These are phyloP conservation scores for Threskiornis aethiopicus DNA, from an alignment of 2,797 vertebrate species.

Conservation along the genomic window DNA sequence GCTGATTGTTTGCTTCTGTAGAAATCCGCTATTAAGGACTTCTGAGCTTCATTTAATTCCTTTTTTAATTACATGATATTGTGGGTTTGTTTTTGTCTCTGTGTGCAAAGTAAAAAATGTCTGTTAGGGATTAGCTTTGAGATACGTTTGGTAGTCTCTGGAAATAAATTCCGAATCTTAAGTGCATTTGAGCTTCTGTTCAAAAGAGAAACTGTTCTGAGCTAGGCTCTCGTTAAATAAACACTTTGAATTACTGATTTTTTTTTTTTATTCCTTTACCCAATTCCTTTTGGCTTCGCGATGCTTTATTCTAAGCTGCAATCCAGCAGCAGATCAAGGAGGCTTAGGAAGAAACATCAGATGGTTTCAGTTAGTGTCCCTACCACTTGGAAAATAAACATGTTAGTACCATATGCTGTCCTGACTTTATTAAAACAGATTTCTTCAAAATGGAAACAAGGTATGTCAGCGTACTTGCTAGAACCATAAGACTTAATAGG, in stretches of 20 bases:
- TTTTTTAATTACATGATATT: conserved; percentile 45
- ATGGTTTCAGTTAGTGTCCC: conserved; percentile 42
- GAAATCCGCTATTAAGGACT: conserved; percentile 46
- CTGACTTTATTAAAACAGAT: conserved; percentile 20
- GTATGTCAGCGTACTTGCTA: neutral
- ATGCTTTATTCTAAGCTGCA: conserved; percentile 53
- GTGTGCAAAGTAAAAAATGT: neutral
- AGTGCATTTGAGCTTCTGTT: neutral
- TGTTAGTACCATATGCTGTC: conserved; percentile 33
- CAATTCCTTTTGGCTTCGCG: neutral
- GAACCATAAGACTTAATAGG: neutral
- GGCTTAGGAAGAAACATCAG: conserved; percentile 64
- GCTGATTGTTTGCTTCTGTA: conserved; percentile 5
- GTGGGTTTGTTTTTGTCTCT: neutral
- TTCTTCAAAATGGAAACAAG: neutral
- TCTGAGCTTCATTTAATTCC: conserved; percentile 60
- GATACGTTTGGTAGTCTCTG: neutral
- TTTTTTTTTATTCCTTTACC: neutral
- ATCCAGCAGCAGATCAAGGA: conserved; percentile 65
- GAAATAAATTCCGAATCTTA: neutral
- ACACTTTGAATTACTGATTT: neutral
- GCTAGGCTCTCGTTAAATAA: neutral
- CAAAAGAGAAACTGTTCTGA: neutral
- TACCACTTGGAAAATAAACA: conserved; percentile 33
- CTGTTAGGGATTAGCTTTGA: neutral